Conservation (phyloP, 2,888 invertebrate genomes). For the Coenonympha arcania region DNA sequence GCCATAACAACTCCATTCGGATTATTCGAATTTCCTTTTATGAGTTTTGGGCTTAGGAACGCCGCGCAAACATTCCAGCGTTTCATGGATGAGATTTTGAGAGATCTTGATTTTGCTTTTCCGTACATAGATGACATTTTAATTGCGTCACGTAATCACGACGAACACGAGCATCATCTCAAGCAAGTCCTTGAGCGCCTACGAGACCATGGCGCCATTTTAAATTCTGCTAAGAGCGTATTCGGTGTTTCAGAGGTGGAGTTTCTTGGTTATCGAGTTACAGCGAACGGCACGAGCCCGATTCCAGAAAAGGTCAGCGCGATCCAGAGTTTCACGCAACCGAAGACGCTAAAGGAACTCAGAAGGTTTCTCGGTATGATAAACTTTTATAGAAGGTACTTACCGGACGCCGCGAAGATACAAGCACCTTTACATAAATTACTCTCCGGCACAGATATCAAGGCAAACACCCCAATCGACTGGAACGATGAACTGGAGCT, state of each 20-base stretch:
- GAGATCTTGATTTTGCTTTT: not conserved
- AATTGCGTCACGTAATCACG: not conserved
- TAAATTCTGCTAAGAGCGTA: constrained; percentile 18
- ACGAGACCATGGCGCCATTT: constrained; percentile 16
- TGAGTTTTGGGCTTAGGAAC: not conserved
- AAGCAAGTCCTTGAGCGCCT: constrained; percentile 12
- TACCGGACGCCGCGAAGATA: constrained; percentile 34
- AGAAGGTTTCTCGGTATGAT: constrained; percentile 27
- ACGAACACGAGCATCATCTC: constrained; percentile 7
- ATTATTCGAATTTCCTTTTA: not conserved
- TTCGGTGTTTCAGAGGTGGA: constrained; percentile 14
- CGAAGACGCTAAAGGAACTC: constrained; percentile 23
- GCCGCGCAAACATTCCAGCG: not conserved
- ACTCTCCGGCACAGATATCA: not conserved
- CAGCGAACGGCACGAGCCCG: not conserved
- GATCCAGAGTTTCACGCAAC: constrained; percentile 23
- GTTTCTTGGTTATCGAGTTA: constrained; percentile 23
- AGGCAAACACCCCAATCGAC: not conserved
- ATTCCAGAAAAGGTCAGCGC: constrained; percentile 30
- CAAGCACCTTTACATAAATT: constrained; percentile 29
- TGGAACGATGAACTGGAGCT: constrained; percentile 11
- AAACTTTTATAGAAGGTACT: constrained; percentile 32
- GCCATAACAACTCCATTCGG: not conserved
- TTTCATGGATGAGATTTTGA: not conserved
- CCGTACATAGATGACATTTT: not conserved